These are phyloP conservation scores for Ophiothrix spiculata DNA, from an alignment of 35 echinoderm and acorn worm species.

Conservation along the genomic window DNA sequence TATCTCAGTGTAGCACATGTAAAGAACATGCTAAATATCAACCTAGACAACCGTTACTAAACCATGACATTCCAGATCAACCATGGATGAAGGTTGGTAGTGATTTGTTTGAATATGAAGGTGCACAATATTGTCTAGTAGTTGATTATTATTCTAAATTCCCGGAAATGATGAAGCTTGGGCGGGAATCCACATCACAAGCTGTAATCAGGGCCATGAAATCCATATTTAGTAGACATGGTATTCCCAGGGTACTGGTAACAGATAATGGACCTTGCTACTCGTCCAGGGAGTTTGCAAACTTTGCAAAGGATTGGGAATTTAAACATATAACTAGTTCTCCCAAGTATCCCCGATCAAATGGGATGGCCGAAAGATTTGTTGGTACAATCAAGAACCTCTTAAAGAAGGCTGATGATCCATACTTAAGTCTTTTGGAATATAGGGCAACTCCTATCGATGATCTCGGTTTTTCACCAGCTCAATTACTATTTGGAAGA, in stretches of 20 bases:
- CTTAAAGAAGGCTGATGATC: slow-evolving; percentile 29
- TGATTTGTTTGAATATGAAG: slow-evolving; percentile 49
- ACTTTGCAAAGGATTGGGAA: slow-evolving; percentile 30
- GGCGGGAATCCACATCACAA: background rate
- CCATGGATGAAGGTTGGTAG: slow-evolving; percentile 56
- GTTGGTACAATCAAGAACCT: slow-evolving; percentile 32
- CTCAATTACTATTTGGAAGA: slow-evolving; percentile 43
- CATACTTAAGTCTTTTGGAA: slow-evolving; percentile 37
- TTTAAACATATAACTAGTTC: background rate
- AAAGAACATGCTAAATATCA: slow-evolving; percentile 25
- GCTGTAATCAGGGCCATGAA: slow-evolving; percentile 44
- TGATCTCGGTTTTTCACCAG: background rate
- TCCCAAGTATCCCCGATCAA: slow-evolving; percentile 23
- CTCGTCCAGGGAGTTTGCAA: slow-evolving; percentile 22
- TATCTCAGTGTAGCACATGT: slow-evolving; percentile 47
- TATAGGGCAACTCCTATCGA: slow-evolving; percentile 49
- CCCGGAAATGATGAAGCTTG: slow-evolving; percentile 47
- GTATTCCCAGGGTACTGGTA: slow-evolving; percentile 56
- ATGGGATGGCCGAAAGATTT: slow-evolving; percentile 28
- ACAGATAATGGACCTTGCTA: slow-evolving; percentile 37
- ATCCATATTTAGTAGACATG: slow-evolving; percentile 45
- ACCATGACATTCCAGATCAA: slow-evolving; percentile 34
- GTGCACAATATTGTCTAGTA: slow-evolving; percentile 23
- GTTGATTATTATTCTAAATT: slow-evolving; percentile 57
- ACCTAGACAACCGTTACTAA: slow-evolving; percentile 30